phyloP scores from a whole-genome alignment of 1,140 invertebrate species.

The Globodera rostochiensis region DNA sequence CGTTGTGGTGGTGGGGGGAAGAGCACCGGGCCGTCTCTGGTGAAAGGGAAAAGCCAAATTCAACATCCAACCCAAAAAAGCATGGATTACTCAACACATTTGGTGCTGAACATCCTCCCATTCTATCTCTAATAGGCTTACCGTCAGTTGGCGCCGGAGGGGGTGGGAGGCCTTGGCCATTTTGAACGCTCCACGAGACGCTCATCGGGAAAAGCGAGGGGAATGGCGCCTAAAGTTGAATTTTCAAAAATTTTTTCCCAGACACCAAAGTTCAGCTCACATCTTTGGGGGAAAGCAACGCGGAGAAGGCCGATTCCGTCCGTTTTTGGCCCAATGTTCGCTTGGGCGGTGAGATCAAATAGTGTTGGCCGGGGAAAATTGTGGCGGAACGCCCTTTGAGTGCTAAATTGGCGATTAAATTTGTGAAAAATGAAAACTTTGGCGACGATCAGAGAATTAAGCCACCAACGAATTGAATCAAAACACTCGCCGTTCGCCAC shows the following conservation, averaged over 20 bases:
- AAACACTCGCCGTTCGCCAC: background rate
- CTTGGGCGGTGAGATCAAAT: constrained; percentile 29
- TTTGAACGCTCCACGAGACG: constrained; percentile 24
- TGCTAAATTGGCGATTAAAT: constrained; percentile 3
- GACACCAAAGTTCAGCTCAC: background rate
- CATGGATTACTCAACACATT: too few relatives aligned
- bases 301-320: constrained; percentile 24
- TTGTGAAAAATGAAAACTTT: background rate
- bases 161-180: background rate
- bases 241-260: background rate
- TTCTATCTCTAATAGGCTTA: background rate
- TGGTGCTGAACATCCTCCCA: too few relatives aligned
- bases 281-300: constrained; percentile 5
- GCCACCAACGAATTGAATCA: too few relatives aligned
- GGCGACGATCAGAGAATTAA: too few relatives aligned
- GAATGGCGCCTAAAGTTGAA: background rate
- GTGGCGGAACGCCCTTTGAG: background rate
- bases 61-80: too few relatives aligned
- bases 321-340: constrained; percentile 18
- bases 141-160: background rate
- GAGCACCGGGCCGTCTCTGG: background rate
- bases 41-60: background rate
- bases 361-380: constrained; percentile 12
- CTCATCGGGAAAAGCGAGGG: constrained; percentile 19
- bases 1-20: background rate